Base-by-base conservation (phyloP, 2,888 invertebrate genomes). In the Boloria euphrosyne region DNA sequence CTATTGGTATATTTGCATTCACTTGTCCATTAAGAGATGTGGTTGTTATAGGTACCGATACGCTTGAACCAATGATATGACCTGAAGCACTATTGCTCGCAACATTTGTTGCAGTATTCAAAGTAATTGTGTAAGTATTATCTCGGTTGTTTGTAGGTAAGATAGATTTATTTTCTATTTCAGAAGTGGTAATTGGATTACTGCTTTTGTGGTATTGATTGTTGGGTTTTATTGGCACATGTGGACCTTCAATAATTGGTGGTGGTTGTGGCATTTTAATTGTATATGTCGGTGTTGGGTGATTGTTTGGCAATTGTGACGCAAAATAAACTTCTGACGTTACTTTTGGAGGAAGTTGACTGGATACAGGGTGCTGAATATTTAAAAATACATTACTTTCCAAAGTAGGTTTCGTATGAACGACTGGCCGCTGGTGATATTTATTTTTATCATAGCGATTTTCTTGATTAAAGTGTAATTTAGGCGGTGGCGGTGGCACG, bases 291-390 rank as follows among this genome's bases (percentile, higher is more conserved):
- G 89, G 83, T 62, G 86, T 83, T 4, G 87, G 86, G 50, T 87
- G 84, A 66, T 78, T 85, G 64, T 82, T 85, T 57, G 89, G 85
- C 62, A 84, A 78, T 75, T 92, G 90, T 47, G 92, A 83, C 58
- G 93, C 93, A 70, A 87, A 93, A 72, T 93, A 93, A 66, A 93
- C 85, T 77, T 93, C 93, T 27, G 93, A 93, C 10, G 93, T 93
- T 14, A 93, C 86, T 80, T 91, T 93, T 4, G 89, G 89, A 16
- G 89, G 90, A 44, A 78, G 63, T 68, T 86, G 83, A 58, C 81
- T 82, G 4, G 90, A 84, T 53, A 89, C 78, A 27, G 90, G 90
- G 73, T 90, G 92, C 70, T 90, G 89, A 73, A 90, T 82, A 71
- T 90, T 90, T n/a, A 89, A 78, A 71, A 87, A 88, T 38, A 90